Percentiles rank a stretch among this genome's conserved stretches.
Conservation (phyloP, 2,797 vertebrate genomes). For the Octomys mimax region DNA sequence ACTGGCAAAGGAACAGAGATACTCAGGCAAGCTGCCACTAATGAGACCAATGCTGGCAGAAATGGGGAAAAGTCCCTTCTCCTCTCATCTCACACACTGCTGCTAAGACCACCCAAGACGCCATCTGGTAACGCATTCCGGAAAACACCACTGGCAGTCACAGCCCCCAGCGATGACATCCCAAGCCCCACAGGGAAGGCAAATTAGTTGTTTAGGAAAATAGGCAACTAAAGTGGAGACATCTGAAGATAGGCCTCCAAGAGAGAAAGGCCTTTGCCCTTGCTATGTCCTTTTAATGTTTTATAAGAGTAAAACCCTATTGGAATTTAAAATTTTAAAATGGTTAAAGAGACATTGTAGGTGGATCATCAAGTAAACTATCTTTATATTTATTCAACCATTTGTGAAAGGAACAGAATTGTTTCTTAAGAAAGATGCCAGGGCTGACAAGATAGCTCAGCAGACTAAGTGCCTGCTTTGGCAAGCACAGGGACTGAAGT, state of each 20-base stretch:
- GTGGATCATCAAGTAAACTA: neutral
- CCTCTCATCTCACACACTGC: neutral
- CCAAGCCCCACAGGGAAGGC: neutral
- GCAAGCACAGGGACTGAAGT: no score
- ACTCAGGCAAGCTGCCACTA: neutral
- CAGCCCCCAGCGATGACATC: neutral
- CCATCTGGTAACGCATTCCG: conserved; percentile 7
- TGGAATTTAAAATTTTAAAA: conserved; percentile 2
- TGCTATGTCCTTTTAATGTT: neutral
- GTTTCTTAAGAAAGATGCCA: conserved; percentile 11
- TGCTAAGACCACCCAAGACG: conserved; percentile 44
- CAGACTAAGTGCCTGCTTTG: no score
- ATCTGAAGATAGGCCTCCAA: neutral
- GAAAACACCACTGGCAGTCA: neutral
- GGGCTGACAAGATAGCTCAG: no score
- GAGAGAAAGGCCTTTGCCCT: neutral
- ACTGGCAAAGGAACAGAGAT: neutral
- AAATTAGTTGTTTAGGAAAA: conserved; percentile 5
- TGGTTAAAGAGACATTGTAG: neutral
- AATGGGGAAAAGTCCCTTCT: neutral
- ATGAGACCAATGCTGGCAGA: neutral
- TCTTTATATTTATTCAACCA: conserved; percentile 35
- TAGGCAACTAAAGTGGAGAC: neutral
- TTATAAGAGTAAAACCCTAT: neutral
- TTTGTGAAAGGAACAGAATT: conserved; percentile 13